Base-by-base conservation (phyloP, 2,888 invertebrate genomes). In the Autographa gamma region DNA sequence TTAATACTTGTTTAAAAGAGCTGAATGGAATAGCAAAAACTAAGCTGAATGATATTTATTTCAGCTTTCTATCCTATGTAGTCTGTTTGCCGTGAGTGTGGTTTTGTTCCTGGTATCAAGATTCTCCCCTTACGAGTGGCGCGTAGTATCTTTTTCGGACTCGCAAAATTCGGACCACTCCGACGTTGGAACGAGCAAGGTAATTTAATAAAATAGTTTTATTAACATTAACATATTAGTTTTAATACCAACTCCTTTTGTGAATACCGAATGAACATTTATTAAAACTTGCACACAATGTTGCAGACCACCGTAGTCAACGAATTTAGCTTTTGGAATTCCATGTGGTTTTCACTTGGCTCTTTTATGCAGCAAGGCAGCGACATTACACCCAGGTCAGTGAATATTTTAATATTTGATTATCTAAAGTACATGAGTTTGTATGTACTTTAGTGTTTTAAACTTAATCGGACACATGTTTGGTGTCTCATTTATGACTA, bases 331-430 rank as follows among this genome's bases (percentile, higher is more conserved):
- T 98, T 99, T 89, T 97, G 98, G 93, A 99, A 99, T 96, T 98
- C 99, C 72, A 97, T 99, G 82, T 99, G 99, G 99, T 99, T 99
- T 95, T 97, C 99, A 0, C 95, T 99, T 85, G 99, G 99, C 32
- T 99, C 99, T 62, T 98, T 99, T 92, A 99, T 99, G 98, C 99
- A 99, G 93, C 99, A 99, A 93, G 99, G 99, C 71, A 98, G 99
- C 90, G 99, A 99, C 93, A 97, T 99, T 85, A 98, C 98, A 74
- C 99, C 99, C 56, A 97, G 99, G 97, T 99, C 96, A 94, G 94
- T 90, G 69, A 79, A 87, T 88, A 85, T 85, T 85, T 88, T 83
- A 82, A 84, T 85, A 82, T 83, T 80, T 81, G 66, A 83, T 76
- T 79, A 69, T 77, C 67, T 79, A 77, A 81, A 80, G 74, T 83